Conservation (phyloP, 1,140 invertebrate species). For the Dysdera silvatica region DNA sequence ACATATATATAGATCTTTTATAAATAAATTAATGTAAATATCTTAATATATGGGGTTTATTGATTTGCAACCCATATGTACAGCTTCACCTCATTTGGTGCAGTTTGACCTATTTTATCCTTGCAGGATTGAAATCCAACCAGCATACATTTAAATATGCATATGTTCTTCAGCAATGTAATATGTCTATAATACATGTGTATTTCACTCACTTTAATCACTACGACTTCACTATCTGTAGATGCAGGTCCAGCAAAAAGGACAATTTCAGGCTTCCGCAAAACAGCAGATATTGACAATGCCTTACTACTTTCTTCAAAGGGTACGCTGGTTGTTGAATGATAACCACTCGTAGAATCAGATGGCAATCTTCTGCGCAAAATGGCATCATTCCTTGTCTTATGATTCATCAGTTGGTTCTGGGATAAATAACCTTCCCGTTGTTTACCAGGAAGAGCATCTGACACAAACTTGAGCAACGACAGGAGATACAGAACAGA, state of each 20-base stretch:
- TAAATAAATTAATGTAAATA: too few relatives aligned
- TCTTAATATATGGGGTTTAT: too few relatives aligned
- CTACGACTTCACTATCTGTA: constrained; percentile 60
- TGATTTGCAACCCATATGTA: too few relatives aligned
- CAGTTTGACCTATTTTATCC: too few relatives aligned
- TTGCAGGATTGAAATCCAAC: too few relatives aligned
- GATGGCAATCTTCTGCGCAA: constrained; percentile 35
- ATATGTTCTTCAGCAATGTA: too few relatives aligned
- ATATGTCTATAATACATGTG: too few relatives aligned
- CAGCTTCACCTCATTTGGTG: too few relatives aligned
- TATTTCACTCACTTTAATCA: constrained; percentile 49
- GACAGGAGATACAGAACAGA: constrained; percentile 62
- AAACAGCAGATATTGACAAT: constrained; percentile 58
- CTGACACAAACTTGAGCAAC: constrained; percentile 57
- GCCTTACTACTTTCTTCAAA: constrained; percentile 43
- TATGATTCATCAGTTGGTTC: constrained; percentile 16
- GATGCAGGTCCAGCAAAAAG: constrained; percentile 61
- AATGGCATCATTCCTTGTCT: neutral
- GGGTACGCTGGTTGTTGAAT: constrained; percentile 46
- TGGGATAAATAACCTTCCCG: too few relatives aligned
- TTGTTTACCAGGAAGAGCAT: constrained; percentile 50
- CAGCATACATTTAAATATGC: too few relatives aligned
- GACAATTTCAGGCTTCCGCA: constrained; percentile 69
- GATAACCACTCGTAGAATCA: constrained; percentile 54
- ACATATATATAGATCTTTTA: too few relatives aligned